A percentile compares a stretch with the other conserved stretches of the same genome.
These are phyloP conservation scores for Solenopsis invicta DNA, from an alignment of 1,140 invertebrate genomes.

Conservation along the genomic window DNA sequence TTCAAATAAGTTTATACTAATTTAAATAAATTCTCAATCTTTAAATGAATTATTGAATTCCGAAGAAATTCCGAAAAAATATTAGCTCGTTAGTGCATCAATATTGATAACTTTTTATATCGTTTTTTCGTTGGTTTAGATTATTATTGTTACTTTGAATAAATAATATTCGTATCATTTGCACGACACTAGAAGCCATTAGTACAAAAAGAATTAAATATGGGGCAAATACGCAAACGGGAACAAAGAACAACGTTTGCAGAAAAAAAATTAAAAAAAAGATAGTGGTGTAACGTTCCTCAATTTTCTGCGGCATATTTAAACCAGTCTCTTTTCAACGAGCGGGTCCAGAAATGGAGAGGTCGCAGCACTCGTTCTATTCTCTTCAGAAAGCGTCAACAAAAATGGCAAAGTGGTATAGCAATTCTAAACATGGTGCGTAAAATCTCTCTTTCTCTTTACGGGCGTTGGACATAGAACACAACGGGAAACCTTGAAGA, in stretches of 20 bases:
- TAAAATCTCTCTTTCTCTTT: conserved; percentile 24
- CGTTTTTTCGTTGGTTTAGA: background rate
- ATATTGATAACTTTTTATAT: background rate
- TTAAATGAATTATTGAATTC: background rate
- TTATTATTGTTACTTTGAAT: background rate
- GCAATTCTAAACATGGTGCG: conserved; percentile 45
- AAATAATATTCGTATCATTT: background rate
- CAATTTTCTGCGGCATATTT: background rate
- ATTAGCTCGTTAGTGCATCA: background rate
- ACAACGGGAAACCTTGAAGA: background rate
- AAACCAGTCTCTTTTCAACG: background rate
- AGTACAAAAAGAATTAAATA: background rate
- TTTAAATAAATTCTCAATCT: too few relatives aligned
- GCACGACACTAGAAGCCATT: background rate
- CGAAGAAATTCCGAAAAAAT: too few relatives aligned
- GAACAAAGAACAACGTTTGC: background rate
- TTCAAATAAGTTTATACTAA: too few relatives aligned
- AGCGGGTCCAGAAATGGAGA: background rate
- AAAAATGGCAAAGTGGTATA: conserved; percentile 28
- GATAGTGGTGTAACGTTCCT: too few relatives aligned
- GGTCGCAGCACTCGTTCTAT: background rate
- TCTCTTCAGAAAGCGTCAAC: conserved; percentile 31
- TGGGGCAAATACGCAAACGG: background rate
- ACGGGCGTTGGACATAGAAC: background rate
- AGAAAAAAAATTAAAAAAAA: background rate